phyloP scores from a whole-genome alignment of 2,888 invertebrate species.

The Caprella mutica region DNA sequence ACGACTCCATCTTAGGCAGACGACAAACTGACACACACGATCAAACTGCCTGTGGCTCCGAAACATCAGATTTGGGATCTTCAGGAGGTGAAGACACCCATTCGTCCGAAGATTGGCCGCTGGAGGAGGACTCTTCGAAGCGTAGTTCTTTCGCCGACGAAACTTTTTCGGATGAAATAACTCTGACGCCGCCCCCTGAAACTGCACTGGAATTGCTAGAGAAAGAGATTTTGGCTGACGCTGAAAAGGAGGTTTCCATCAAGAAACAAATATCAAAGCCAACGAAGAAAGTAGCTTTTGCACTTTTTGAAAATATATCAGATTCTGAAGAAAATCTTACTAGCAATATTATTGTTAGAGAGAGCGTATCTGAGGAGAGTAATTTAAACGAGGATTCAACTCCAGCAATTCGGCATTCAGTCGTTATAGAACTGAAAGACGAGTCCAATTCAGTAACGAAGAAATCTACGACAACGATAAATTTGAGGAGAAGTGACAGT shows the following conservation, averaged over 20 bases:
- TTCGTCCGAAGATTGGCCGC: conserved; percentile 31
- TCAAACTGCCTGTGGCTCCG: conserved; percentile 22
- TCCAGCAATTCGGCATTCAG: conserved; percentile 29
- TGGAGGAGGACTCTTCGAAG: no score
- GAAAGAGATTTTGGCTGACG: conserved; percentile 19
- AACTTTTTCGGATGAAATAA: conserved; percentile 8
- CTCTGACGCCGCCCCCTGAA: conserved; percentile 27
- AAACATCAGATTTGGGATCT: conserved; percentile 31
- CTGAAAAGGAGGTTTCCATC: neutral
- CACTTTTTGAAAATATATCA: neutral
- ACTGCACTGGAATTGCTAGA: conserved; percentile 26
- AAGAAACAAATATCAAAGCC: neutral
- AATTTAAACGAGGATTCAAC: conserved; percentile 11
- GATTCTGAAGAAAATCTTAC: neutral
- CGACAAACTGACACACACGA: neutral
- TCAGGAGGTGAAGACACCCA: conserved; percentile 28
- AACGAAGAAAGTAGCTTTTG: no score
- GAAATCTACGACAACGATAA: conserved; percentile 11
- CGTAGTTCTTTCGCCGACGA: no score
- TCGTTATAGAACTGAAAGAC: conserved; percentile 31
- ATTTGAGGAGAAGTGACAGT: conserved; percentile 19
- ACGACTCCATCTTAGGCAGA: neutral
- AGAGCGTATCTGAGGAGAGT: conserved; percentile 14
- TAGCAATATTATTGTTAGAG: conserved; percentile 1
- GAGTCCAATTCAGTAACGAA: conserved; percentile 12